Evolutionary conservation across 2,797 vertebrate genomes (phyloP), one percentile per base, ranked within the genome.

Genomic region (Phrynocephalus vlangalii): DNA sequence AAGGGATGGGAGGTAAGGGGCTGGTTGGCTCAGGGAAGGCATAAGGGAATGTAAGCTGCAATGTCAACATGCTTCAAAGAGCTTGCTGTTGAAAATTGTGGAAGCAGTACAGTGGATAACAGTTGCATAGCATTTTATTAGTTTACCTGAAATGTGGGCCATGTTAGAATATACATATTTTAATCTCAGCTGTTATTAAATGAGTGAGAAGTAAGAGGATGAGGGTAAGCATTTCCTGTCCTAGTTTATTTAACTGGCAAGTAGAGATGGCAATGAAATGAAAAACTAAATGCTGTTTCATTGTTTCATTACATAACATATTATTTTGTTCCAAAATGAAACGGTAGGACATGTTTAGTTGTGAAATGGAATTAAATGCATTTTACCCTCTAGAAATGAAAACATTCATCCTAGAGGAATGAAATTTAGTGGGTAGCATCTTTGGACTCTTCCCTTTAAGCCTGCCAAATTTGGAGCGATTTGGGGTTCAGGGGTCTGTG

Each of bases 1-100:
- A 93, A 79, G 10, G 89, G 33, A 50, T 6, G 30, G 88, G 70
- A 48, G 20, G 76, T 91, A 92, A 86, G 38, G 93, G 89, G 91
- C 82, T 33, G 33, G 3, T 13, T 75, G 88, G 79, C 88, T 82
- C 15, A 83, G 71, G 82, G 0, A 83, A 33, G 82, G 80, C 71
- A 77, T 86, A 26, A 87, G 86, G 81, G 72, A 85, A 22, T 79
- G 52, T 48, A 56, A 48, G 26, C 73, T 52, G 44, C 71, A 60
- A 50, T 16, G 30, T 16, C 70, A 92, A 28, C 79, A 68, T 52
- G 72, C 85, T 91, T 38, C 67, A 70, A 80, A 91, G 71, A 77
- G 91, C 22, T 80, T 92, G 0, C 1, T 88, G 68, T 70, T 85
- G 18, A 80, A 60, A 66, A 52, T 90, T 18, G 9, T 7, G 38